Evolutionary conservation across 1,140 invertebrate genomes (phyloP).

Genomic region (Sycophila sp.): DNA sequence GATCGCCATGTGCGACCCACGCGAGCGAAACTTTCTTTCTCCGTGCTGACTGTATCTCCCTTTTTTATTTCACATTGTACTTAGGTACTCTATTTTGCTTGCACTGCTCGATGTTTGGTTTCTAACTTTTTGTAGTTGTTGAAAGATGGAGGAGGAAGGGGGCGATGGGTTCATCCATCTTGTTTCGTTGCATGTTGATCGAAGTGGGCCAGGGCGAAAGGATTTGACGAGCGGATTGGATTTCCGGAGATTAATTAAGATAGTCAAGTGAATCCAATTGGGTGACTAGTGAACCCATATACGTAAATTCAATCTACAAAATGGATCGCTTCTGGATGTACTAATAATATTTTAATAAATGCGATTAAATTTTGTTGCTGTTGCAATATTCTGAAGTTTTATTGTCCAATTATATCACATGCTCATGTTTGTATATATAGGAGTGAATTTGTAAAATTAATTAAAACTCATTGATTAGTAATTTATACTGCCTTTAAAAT

Average conservation of each 20-base stretch:
- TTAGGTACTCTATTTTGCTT: no score
- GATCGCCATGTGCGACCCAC: neutral
- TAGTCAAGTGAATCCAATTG: slow-evolving; percentile 14
- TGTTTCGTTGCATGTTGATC: neutral
- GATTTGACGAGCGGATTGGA: neutral
- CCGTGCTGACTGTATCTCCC: neutral
- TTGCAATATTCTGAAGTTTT: no score
- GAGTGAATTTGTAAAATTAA: no score
- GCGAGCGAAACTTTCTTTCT: neutral
- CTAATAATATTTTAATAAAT: no score
- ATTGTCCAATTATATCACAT: neutral
- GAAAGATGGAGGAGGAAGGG: neutral
- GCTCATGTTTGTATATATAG: neutral
- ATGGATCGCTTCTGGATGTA: no score
- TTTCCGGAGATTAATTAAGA: neutral
- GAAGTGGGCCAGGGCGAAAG: neutral
- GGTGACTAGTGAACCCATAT: neutral
- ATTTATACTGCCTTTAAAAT: no score
- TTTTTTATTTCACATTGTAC: neutral
- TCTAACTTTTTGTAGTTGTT: neutral
- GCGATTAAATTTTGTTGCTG: no score
- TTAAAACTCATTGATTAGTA: no score
- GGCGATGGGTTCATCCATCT: slow-evolving; percentile 1
- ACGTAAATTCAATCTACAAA: no score
- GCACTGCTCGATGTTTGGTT: no score